These are phyloP conservation scores for Scleropages formosus DNA, from an alignment of 2,797 vertebrate genomes.

Conservation along the genomic window DNA sequence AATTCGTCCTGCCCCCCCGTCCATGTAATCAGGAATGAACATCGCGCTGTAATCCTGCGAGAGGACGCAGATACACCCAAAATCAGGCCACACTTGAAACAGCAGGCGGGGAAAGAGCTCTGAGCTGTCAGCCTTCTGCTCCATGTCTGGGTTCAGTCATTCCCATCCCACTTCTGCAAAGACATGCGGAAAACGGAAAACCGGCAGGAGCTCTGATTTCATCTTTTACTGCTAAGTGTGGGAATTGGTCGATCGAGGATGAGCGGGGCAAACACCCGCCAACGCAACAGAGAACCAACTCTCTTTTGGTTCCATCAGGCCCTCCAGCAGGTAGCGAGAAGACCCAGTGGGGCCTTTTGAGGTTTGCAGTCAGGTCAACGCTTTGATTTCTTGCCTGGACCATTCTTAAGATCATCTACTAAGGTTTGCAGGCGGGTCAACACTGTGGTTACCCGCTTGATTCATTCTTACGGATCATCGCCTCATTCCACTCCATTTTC, in stretches of 20 bases:
- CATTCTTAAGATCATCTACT: too few relatives aligned
- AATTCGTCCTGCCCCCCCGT: neutral
- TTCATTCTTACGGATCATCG: too few relatives aligned
- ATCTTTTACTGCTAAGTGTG: neutral
- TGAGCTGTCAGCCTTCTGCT: neutral
- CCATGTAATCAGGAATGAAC: constrained; percentile 7
- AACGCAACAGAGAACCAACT: neutral
- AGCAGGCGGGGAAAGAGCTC: neutral
- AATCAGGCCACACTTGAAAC: neutral
- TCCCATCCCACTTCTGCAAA: neutral
- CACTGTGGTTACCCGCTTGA: too few relatives aligned
- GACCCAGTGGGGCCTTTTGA: constrained; percentile 9
- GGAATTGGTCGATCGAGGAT: neutral
- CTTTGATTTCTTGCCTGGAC: neutral
- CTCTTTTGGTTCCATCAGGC: neutral
- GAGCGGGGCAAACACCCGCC: neutral
- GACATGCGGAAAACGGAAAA: neutral
- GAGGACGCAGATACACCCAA: neutral
- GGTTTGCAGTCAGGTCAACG: constrained; percentile 8
- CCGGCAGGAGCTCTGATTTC: neutral
- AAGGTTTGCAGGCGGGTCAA: too few relatives aligned
- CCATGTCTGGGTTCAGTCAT: neutral
- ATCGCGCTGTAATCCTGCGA: constrained; percentile 4
- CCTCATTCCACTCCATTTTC: too few relatives aligned
- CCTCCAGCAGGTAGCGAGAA: neutral